phyloP scores from a whole-genome alignment of 2,797 vertebrate genomes.

The Paramormyrops hopkinsi region DNA sequence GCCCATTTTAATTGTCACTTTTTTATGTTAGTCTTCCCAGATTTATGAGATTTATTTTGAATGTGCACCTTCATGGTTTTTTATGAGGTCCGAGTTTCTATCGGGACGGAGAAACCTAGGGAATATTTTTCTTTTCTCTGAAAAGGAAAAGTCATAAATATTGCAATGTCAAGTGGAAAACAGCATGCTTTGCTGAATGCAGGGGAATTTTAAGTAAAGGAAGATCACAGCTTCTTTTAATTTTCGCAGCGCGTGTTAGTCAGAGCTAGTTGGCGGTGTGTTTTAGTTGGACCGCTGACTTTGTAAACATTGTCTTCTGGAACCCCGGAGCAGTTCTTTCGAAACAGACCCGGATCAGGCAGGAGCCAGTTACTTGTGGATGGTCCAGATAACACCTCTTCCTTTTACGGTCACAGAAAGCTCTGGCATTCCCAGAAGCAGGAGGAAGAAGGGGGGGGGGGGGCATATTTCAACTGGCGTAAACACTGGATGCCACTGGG shows the following conservation, averaged over 20 bases:
- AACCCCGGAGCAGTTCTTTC: background rate
- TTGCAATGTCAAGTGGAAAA: background rate
- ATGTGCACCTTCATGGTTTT: background rate
- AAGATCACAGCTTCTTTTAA: background rate
- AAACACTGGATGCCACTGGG: slow-evolving; percentile 50
- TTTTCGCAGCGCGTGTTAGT: background rate
- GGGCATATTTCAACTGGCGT: slow-evolving; percentile 58
- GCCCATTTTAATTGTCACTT: background rate
- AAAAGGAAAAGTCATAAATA: background rate
- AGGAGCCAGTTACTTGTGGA: slow-evolving; percentile 31
- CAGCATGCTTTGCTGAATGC: background rate
- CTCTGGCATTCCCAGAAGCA: slow-evolving; percentile 43
- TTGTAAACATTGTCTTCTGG: background rate
- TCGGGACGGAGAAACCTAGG: background rate
- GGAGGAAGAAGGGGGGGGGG: slow-evolving; percentile 48
- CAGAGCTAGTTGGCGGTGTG: background rate
- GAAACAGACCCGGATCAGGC: slow-evolving; percentile 21
- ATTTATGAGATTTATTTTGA: background rate
- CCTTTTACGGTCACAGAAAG: slow-evolving; percentile 67
- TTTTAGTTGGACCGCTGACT: slow-evolving; percentile 8
- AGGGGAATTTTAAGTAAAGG: background rate
- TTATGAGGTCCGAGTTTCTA: background rate
- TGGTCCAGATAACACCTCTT: slow-evolving; percentile 45
- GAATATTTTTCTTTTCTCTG: background rate
- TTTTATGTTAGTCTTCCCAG: background rate